Conservation (phyloP, 2,888 invertebrate species). For the Tubulanus polymorphus region DNA sequence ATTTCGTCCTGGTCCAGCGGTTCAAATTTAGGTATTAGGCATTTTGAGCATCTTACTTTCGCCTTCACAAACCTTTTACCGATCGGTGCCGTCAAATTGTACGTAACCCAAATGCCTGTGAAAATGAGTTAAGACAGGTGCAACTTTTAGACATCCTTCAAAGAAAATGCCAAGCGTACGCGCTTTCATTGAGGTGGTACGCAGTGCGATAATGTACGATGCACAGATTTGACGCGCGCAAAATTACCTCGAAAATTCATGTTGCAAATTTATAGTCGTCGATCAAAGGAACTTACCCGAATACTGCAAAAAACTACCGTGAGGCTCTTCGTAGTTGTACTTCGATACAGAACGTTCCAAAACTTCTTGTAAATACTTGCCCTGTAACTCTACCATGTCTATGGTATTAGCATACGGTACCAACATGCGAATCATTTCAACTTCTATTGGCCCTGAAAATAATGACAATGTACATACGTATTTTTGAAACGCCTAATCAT, state of each 20-base stretch:
- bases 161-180: no score
- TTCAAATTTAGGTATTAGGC: slow-evolving; percentile 62
- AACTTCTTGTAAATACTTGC: slow-evolving; percentile 62
- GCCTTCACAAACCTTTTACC: slow-evolving; percentile 66
- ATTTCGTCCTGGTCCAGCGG: slow-evolving; percentile 57
- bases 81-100: slow-evolving; percentile 62
- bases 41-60: slow-evolving; percentile 66
- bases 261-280: no score
- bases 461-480: no score
- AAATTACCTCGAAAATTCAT: no score
- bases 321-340: slow-evolving; percentile 53
- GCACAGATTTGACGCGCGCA: no score
- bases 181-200: no score
- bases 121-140: no score
- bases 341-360: slow-evolving; percentile 66
- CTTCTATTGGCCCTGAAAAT: no score
- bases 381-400: slow-evolving; percentile 64
- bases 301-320: slow-evolving; percentile 77
- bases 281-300: slow-evolving; percentile 70
- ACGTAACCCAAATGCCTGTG: slow-evolving; percentile 66
- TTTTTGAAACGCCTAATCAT: no score
- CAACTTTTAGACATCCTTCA: no score
- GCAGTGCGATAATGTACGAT: no score
- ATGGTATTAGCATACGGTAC: slow-evolving; percentile 75
- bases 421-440: no score